A percentile compares a stretch with the other conserved stretches of the same genome.
These are phyloP conservation scores for Decapterus maruadsi DNA, from an alignment of 2,797 vertebrate genomes.

Conservation along the genomic window DNA sequence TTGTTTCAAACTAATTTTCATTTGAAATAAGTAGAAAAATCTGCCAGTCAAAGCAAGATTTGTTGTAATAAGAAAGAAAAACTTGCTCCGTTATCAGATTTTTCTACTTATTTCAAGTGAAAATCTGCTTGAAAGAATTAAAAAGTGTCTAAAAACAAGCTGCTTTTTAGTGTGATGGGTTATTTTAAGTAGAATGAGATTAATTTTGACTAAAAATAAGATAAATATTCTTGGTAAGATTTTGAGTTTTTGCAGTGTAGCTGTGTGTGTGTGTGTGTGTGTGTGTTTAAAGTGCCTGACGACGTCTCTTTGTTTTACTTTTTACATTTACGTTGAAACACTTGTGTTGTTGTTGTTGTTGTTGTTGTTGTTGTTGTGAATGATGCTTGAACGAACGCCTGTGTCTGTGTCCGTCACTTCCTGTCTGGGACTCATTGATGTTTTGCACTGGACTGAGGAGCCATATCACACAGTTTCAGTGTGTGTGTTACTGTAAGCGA, in stretches of 20 bases:
- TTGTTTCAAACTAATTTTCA: too few species aligned
- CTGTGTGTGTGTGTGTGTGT: constrained; percentile 27
- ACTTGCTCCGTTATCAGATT: too few species aligned
- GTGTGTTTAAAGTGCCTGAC: constrained; percentile 59
- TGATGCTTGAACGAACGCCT: constrained; percentile 26
- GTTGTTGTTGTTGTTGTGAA: constrained; percentile 3
- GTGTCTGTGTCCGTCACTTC: constrained; percentile 27
- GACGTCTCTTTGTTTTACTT: constrained; percentile 16
- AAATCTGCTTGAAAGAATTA: too few species aligned
- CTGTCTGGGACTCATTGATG: constrained; percentile 39
- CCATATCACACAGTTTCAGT: constrained; percentile 32
- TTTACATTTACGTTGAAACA: constrained; percentile 24
- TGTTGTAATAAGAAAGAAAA: too few species aligned
- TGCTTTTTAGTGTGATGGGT: too few species aligned
- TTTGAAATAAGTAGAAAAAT: too few species aligned
- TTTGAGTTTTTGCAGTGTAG: background rate
- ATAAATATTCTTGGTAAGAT: too few species aligned
- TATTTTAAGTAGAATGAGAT: too few species aligned
- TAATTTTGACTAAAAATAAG: too few species aligned
- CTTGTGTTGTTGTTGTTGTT: background rate
- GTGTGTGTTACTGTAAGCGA: constrained; percentile 26
- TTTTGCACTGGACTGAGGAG: constrained; percentile 58
- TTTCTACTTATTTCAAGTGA: too few species aligned
- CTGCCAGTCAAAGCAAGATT: too few species aligned
- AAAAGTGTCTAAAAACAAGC: too few species aligned